A percentile compares a stretch with the other conserved stretches of the same genome.
These are phyloP conservation scores for Physeter macrocephalus DNA, from an alignment of 2,113 vertebrate genomes.

Conservation along the genomic window DNA sequence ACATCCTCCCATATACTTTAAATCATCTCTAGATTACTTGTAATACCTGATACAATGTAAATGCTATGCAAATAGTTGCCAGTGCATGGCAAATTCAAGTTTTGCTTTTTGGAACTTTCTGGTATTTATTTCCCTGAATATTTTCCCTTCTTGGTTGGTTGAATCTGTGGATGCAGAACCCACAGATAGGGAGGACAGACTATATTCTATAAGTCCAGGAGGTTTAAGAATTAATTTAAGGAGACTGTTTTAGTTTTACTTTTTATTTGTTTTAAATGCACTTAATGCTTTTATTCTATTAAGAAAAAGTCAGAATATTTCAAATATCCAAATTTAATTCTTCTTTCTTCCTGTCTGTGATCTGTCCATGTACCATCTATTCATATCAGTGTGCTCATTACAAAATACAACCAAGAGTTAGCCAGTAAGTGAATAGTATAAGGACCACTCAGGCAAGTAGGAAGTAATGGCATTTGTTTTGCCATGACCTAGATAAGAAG, in stretches of 20 bases:
- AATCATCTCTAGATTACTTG: background rate
- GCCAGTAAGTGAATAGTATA: background rate
- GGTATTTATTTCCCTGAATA: background rate
- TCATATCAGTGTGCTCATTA: background rate
- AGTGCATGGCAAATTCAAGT: background rate
- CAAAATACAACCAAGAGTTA: background rate
- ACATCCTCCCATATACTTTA: background rate
- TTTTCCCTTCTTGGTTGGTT: background rate
- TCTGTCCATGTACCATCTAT: background rate
- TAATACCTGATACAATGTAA: background rate
- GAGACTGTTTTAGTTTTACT: background rate
- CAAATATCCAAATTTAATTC: background rate
- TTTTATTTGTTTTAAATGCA: background rate
- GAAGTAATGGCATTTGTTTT: background rate
- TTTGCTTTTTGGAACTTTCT: background rate
- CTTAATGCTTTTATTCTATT: background rate
- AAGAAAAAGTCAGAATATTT: background rate
- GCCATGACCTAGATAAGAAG: background rate
- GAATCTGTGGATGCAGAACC: background rate
- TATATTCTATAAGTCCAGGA: background rate
- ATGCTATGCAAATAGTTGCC: background rate
- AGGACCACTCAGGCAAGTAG: background rate
- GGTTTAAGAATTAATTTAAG: background rate
- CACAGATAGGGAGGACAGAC: background rate
- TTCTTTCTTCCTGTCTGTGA: background rate